Conservation (phyloP, 2,797 vertebrate species). For the Onychomys torridus region DNA sequence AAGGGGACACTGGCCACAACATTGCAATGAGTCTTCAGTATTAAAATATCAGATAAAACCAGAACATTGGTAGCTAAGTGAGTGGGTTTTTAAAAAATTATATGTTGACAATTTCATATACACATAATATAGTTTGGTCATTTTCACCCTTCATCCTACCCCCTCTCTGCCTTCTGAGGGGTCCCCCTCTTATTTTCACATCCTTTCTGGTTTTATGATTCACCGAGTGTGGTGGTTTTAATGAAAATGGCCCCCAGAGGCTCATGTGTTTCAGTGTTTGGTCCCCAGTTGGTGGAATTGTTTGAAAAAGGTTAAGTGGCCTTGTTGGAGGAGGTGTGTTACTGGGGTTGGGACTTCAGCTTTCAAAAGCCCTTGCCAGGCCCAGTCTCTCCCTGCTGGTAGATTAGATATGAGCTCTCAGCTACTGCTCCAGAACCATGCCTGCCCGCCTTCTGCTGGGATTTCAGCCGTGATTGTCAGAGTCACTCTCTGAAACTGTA, state of each 20-base stretch:
- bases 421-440: not conserved
- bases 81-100: not conserved
- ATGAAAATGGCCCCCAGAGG: too few relatives aligned
- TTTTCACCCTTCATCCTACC: too few relatives aligned
- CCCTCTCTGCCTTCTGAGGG: not conserved
- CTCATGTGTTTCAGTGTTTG: not conserved
- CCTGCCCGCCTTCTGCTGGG: not conserved
- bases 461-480: not conserved
- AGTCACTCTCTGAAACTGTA: not conserved
- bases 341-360: not conserved
- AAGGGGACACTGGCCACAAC: not conserved
- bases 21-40: not conserved
- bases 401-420: not conserved
- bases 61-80: not conserved
- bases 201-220: not conserved
- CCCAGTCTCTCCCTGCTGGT: not conserved
- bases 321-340: not conserved
- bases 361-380: not conserved
- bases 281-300: not conserved
- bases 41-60: constrained; percentile 3
- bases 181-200: too few relatives aligned
- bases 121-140: not conserved
- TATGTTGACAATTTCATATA: not conserved
- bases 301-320: not conserved
- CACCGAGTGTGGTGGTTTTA: not conserved